phyloP scores from a whole-genome alignment of 2,888 invertebrate genomes.

The Ommatoiulus sabulosus region DNA sequence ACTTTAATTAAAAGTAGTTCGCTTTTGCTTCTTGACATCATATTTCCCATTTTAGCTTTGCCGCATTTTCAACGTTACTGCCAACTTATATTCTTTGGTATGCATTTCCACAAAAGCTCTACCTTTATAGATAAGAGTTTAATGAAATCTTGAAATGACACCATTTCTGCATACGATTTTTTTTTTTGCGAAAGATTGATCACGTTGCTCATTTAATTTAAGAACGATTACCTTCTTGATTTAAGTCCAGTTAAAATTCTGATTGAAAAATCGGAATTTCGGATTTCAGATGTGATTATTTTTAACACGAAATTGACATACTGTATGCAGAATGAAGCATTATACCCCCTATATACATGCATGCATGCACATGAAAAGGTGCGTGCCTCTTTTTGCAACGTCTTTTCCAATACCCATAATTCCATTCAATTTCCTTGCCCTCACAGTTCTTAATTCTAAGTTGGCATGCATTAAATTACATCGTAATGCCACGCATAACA shows the following conservation, averaged over 20 bases:
- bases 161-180: not conserved
- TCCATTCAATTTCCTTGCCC: not conserved
- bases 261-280: too few species aligned
- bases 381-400: too few species aligned
- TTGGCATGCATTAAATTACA: not conserved
- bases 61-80: not conserved
- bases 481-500: not conserved
- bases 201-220: too few species aligned
- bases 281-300: too few species aligned
- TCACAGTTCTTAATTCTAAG: not conserved
- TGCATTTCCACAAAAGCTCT: not conserved
- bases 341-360: too few species aligned
- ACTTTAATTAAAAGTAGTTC: not conserved
- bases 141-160: not conserved
- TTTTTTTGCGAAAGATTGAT: too few species aligned
- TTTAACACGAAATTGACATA: too few species aligned
- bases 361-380: too few species aligned
- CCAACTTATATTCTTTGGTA: not conserved
- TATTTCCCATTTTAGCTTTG: conserved; percentile 14
- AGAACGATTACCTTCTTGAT: too few species aligned
- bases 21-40: not conserved
- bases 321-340: too few species aligned
- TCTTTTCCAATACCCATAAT: not conserved
- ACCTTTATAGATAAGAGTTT: not conserved
- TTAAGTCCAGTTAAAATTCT: too few species aligned